These are phyloP conservation scores for Carcina quercana DNA, from an alignment of 2,888 invertebrate species.

Conservation along the genomic window DNA sequence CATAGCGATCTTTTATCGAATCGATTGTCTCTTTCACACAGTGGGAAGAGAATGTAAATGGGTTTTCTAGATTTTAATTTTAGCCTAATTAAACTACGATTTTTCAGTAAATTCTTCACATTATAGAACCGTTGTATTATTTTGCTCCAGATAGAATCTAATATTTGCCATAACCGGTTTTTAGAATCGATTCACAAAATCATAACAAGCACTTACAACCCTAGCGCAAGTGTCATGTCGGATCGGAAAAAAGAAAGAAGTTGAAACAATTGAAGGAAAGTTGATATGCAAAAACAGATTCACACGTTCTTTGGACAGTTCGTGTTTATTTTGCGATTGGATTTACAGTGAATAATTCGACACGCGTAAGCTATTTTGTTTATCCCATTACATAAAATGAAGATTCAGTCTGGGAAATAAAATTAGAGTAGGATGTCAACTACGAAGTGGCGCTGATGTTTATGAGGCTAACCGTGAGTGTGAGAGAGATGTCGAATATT, in stretches of 20 bases:
- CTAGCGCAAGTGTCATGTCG: constrained; percentile 17
- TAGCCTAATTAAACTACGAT: too few relatives aligned
- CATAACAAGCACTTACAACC: too few relatives aligned
- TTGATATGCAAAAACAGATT: constrained; percentile 30
- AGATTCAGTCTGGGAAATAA: constrained; percentile 7
- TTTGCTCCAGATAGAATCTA: too few relatives aligned
- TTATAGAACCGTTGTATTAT: too few relatives aligned
- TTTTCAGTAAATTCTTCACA: too few relatives aligned
- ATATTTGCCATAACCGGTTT: too few relatives aligned
- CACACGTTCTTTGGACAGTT: constrained; percentile 18
- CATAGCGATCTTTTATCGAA: too few relatives aligned
- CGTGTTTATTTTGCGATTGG: constrained; percentile 26
- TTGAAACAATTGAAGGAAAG: constrained; percentile 37
- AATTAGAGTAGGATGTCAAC: constrained; percentile 16
- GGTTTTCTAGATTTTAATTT: too few relatives aligned
- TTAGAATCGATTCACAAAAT: too few relatives aligned
- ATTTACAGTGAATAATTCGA: constrained; percentile 20
- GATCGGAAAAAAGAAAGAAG: constrained; percentile 31
- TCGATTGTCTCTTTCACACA: too few relatives aligned
- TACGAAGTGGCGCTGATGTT: constrained; percentile 23
- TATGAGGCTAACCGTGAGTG: constrained; percentile 16
- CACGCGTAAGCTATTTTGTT: constrained; percentile 24
- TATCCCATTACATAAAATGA: constrained; percentile 6
- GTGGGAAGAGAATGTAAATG: too few relatives aligned
- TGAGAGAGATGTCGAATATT: constrained; percentile 23